These are phyloP conservation scores for Anastrepha obliqua DNA, from an alignment of 1,140 invertebrate species.

Conservation along the genomic window DNA sequence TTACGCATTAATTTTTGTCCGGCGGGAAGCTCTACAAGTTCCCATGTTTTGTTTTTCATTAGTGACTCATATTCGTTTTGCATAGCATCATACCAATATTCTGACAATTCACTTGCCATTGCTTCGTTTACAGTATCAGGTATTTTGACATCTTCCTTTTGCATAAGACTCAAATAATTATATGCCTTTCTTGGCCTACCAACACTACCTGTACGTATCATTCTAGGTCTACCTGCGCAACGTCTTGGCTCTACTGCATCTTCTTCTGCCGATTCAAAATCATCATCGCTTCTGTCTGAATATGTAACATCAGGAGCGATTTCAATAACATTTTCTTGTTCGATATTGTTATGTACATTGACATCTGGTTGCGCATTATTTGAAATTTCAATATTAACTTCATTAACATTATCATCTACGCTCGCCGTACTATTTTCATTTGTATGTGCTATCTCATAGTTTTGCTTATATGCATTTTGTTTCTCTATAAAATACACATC, in stretches of 20 bases:
- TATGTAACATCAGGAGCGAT: no score
- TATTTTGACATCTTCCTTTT: neutral
- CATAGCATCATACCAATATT: conserved; percentile 57
- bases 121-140: conserved; percentile 45
- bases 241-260: neutral
- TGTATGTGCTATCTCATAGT: neutral
- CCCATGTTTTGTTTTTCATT: conserved; percentile 58
- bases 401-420: no score
- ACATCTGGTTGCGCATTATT: neutral
- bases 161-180: no score
- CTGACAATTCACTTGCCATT: conserved; percentile 13
- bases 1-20: conserved; percentile 53
- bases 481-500: conserved; percentile 45
- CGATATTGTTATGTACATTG: neutral
- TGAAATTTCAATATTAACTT: neutral
- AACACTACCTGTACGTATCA: no score
- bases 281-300: neutral
- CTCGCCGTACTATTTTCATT: neutral
- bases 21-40: conserved; percentile 53
- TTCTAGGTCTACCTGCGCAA: no score
- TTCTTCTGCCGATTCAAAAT: neutral
- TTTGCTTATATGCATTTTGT: no score
- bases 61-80: conserved; percentile 54
- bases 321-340: neutral
- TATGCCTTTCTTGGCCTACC: no score